Base-by-base conservation (phyloP, 2,797 vertebrate species). In the Dermochelys coriacea region DNA sequence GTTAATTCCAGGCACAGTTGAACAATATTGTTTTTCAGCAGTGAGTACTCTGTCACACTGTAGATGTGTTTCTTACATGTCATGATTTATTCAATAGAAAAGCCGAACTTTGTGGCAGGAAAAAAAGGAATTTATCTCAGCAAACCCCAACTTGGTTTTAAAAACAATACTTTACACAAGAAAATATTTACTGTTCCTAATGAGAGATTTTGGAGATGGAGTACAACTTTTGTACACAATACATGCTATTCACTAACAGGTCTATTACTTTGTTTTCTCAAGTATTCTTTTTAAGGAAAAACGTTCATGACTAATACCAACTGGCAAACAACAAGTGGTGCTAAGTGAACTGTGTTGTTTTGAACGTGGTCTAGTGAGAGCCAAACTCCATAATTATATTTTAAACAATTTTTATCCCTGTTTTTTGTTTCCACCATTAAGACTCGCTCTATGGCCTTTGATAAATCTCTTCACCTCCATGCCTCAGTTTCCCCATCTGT, bases 51-150 rank as follows among this genome's bases (percentile, higher is more conserved):
- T n/a, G n/a, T n/a, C n/a, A n/a, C 41, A 41, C 37, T 68, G 29
- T 80, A 88, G 16, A 18, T 27, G 84, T 95, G 94, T 88, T 41
- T 87, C 61, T 95, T 88, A 79, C 15, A 80, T 74, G 77, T 10
- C 79, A 85, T 34, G 78, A 23, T 54, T 95, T 94, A 16, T 78
- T 89, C 54, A 92, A 88, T 80, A 37, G 94, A n/a, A 92, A 96
- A 93, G 41, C 80, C 49, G 61, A 81, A 84, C 34, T 79, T 59
- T 50, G 64, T 90, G 27, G 41, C 88, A 87, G 29, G 79, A 75
- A 88, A 74, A 50, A 68, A 54, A 54, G 55, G 82, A 55, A 77
- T 61, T 77, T 89, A 87, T 92, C 50, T 41, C 6, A 94, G 64
- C 2, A 96, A 96, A 97, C 90, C 2, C 49, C 54, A 90, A 51